phyloP scores from a whole-genome alignment of 2,113 vertebrate species.

The Trochalopteron elliotii region DNA sequence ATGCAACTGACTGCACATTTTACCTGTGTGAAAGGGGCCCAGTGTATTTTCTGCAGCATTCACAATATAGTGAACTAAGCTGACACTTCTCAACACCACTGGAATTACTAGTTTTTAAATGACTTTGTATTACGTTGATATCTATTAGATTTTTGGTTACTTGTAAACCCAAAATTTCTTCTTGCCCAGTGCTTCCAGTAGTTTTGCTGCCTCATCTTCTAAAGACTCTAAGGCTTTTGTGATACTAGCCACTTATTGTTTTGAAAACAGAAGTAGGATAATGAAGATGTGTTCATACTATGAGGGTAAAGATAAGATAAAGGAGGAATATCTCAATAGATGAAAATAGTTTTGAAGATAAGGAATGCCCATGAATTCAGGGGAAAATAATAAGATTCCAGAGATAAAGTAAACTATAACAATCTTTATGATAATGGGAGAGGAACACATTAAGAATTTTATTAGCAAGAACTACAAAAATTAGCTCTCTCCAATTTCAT shows the following conservation, averaged over 20 bases:
- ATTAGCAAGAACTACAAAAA: constrained; percentile 66
- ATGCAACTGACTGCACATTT: neutral
- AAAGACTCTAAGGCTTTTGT: neutral
- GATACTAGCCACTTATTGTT: neutral
- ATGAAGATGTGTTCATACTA: neutral
- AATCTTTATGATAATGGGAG: constrained; percentile 59
- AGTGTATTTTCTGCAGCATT: neutral
- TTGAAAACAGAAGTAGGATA: neutral
- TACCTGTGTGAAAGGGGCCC: neutral
- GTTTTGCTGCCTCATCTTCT: neutral
- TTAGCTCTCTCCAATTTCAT: constrained; percentile 61
- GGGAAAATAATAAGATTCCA: constrained; percentile 50
- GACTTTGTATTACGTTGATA: neutral
- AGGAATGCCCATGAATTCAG: constrained; percentile 8
- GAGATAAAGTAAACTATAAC: constrained; percentile 58
- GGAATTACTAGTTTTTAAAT: neutral
- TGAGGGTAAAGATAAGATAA: neutral
- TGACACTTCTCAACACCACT: neutral
- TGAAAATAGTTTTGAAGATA: constrained; percentile 30
- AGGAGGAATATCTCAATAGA: constrained; percentile 1
- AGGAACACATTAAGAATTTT: constrained; percentile 64
- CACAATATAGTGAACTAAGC: neutral
- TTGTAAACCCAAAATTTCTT: neutral
- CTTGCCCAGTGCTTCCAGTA: neutral
- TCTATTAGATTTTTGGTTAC: neutral